A percentile compares a stretch with the other conserved stretches of the same genome.
phyloP scores from a whole-genome alignment of 2,888 invertebrate species.

The Philhelius pedissequus region DNA sequence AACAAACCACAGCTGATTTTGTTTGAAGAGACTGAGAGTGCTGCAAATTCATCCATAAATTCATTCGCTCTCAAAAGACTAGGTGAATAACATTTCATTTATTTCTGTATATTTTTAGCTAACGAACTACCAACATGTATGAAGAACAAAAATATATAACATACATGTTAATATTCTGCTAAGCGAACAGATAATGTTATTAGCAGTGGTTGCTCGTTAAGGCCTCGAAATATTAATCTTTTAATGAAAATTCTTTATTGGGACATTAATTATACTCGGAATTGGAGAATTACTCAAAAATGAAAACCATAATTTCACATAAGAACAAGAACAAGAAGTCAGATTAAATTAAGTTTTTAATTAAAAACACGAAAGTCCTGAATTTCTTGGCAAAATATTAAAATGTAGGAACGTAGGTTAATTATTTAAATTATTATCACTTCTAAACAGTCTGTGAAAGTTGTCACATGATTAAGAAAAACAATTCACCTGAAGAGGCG shows the following conservation, averaged over 20 bases:
- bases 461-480: too few species aligned
- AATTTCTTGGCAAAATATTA: too few species aligned
- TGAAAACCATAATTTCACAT: too few species aligned
- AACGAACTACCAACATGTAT: constrained; percentile 27
- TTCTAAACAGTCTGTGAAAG: too few species aligned
- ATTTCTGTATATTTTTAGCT: not conserved
- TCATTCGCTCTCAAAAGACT: constrained; percentile 2
- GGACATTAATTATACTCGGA: too few species aligned
- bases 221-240: not conserved
- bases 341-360: too few species aligned
- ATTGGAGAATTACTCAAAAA: too few species aligned
- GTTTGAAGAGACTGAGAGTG: not conserved
- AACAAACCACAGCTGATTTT: constrained; percentile 63
- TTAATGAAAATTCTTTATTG: not conserved
- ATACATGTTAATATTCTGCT: not conserved
- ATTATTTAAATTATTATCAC: too few species aligned
- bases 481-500: too few species aligned
- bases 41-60: not conserved
- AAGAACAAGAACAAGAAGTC: too few species aligned
- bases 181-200: not conserved
- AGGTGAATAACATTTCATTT: not conserved
- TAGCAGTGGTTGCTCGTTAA: not conserved
- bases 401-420: too few species aligned
- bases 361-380: too few species aligned
- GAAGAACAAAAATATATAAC: not conserved